Conservation (phyloP, 30 jellyfish, hydroid and myxozoan genomes). For the Hydractinia symbiolongicarpus region DNA sequence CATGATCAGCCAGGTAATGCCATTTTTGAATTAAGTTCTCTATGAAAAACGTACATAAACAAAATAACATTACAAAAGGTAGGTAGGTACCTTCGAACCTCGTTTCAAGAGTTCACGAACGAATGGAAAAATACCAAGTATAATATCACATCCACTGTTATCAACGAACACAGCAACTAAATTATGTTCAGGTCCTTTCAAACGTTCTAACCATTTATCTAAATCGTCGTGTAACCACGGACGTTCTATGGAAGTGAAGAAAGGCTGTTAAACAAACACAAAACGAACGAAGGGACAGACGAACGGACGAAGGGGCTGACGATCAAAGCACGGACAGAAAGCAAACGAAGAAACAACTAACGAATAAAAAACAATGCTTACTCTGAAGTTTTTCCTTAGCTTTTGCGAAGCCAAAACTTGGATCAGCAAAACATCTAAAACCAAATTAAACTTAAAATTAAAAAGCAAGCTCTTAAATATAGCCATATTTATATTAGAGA, state of each 20-base stretch:
- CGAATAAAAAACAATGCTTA: constrained; percentile 12
- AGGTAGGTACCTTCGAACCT: constrained; percentile 62
- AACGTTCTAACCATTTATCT: constrained; percentile 55
- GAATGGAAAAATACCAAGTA: constrained; percentile 73
- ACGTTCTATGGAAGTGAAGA: constrained; percentile 33
- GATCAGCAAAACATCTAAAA: constrained; percentile 45
- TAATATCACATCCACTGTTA: constrained; percentile 90
- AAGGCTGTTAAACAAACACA: not conserved
- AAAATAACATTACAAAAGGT: no score
- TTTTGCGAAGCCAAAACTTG: constrained; percentile 29
- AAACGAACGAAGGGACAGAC: no score
- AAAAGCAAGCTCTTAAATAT: no score
- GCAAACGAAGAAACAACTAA: no score
- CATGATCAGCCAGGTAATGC: no score
- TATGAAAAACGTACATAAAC: no score
- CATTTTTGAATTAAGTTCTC: no score
- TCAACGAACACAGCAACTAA: constrained; percentile 77
- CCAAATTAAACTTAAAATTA: not conserved
- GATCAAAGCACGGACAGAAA: no score
- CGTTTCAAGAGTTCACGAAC: constrained; percentile 56
- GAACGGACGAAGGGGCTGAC: not conserved
- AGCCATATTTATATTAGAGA: no score
- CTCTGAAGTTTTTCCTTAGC: constrained; percentile 58
- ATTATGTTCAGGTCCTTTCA: constrained; percentile 39
- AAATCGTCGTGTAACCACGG: constrained; percentile 77